A percentile compares a stretch with the other conserved stretches of the same genome.
These are phyloP conservation scores for Dicrurus megarhynchus DNA, from an alignment of 2,113 vertebrate species.

Conservation along the genomic window DNA sequence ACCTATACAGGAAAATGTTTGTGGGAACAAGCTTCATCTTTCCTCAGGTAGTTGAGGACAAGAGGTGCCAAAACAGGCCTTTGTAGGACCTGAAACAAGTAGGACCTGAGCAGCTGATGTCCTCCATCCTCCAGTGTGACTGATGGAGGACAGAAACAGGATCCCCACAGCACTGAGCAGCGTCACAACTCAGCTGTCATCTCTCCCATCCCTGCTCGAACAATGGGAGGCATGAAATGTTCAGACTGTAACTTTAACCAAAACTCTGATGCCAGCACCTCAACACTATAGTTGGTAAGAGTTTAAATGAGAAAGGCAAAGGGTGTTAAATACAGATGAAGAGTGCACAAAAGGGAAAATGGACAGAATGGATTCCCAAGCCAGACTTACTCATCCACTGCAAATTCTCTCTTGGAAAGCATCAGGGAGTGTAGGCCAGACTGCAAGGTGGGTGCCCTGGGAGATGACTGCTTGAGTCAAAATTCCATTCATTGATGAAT, in stretches of 20 bases:
- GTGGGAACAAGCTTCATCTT: neutral
- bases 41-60: neutral
- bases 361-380: neutral
- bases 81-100: neutral
- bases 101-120: neutral
- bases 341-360: neutral
- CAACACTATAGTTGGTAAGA: neutral
- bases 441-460: neutral
- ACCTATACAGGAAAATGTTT: neutral
- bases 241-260: neutral
- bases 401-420: neutral
- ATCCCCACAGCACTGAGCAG: neutral
- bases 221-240: neutral
- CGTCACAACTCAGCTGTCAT: fast-evolving
- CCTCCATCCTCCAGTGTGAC: neutral
- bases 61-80: neutral
- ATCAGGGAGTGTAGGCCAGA: neutral
- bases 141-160: neutral
- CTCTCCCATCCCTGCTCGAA: neutral
- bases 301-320: neutral
- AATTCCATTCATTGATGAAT: neutral
- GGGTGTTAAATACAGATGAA: neutral
- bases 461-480: neutral
- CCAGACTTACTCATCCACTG: neutral
- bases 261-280: neutral